Conservation (phyloP, 2,113 vertebrate species). For the Conger conger region DNA sequence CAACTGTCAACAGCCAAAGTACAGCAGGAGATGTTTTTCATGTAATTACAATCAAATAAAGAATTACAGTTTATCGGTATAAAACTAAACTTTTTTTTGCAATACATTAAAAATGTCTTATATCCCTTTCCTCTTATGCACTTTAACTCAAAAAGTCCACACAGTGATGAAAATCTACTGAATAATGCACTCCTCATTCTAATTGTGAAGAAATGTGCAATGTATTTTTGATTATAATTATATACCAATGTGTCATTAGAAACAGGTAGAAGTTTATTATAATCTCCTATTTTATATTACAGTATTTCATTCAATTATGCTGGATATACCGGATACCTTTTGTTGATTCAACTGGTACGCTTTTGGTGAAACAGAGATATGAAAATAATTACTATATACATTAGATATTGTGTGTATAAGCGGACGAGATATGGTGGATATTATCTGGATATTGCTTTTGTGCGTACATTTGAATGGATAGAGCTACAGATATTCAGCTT, state of each 20-base stretch:
- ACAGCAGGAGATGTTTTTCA: constrained; percentile 6
- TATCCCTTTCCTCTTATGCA: constrained; percentile 36
- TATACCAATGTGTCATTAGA: constrained; percentile 34
- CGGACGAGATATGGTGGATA: constrained; percentile 33
- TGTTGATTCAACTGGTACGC: constrained; percentile 62
- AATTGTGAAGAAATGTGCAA: constrained; percentile 43
- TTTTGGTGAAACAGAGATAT: constrained; percentile 64
- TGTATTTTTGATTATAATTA: constrained; percentile 51
- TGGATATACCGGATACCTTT: constrained; percentile 55
- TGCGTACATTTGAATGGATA: neutral
- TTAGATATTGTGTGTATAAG: too few species aligned
- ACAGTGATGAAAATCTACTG: constrained; percentile 38
- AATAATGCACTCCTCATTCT: constrained; percentile 20
- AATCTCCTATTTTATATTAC: constrained; percentile 38
- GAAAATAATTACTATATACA: neutral
- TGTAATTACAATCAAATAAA: constrained; percentile 25
- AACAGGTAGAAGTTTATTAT: constrained; percentile 36
- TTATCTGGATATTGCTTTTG: constrained; percentile 25
- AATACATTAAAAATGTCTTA: constrained; percentile 31
- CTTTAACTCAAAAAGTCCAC: constrained; percentile 39
- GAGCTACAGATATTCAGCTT: neutral
- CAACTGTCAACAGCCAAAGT: constrained; percentile 18
- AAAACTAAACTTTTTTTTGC: constrained; percentile 31
- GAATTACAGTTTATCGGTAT: constrained; percentile 24
- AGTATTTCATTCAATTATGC: constrained; percentile 48